Evolutionary conservation across 2,113 vertebrate genomes (phyloP).

Genomic region (Ceuthmochares aereus): DNA sequence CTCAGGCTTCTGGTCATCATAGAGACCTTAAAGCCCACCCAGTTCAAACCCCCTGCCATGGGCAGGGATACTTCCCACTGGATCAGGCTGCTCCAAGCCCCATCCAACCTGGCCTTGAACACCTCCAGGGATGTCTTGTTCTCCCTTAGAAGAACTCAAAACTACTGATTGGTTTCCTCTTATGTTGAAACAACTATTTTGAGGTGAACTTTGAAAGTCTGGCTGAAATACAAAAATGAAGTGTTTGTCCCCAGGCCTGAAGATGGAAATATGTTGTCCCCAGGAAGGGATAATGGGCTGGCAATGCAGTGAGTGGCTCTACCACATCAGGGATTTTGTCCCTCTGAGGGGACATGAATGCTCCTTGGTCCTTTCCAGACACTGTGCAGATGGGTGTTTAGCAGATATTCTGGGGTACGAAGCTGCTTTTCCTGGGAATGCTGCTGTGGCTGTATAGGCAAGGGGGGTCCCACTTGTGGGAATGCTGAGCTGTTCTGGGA

Average conservation of each 20-base stretch:
- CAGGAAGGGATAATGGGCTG: background rate
- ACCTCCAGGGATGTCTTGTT: background rate
- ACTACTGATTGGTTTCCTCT: background rate
- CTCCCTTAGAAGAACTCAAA: background rate
- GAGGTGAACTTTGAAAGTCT: background rate
- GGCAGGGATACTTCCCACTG: too few relatives aligned
- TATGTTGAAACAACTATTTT: background rate
- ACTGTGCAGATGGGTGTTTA: background rate
- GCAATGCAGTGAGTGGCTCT: background rate
- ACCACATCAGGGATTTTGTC: background rate
- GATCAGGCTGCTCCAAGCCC: too few relatives aligned
- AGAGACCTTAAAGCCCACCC: too few relatives aligned
- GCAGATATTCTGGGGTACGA: background rate
- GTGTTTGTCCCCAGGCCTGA: background rate
- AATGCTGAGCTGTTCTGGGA: background rate
- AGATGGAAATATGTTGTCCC: background rate
- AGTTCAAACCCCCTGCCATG: too few relatives aligned
- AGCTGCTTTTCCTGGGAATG: background rate
- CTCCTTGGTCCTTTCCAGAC: background rate
- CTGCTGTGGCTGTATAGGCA: background rate
- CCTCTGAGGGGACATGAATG: rapidly evolving
- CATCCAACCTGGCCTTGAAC: too few relatives aligned
- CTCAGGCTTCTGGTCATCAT: background rate
- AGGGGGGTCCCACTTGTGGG: rapidly evolving
- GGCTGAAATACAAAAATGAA: background rate